Conservation (phyloP, 2,888 invertebrate genomes). For the Tetranychus truncatus region DNA sequence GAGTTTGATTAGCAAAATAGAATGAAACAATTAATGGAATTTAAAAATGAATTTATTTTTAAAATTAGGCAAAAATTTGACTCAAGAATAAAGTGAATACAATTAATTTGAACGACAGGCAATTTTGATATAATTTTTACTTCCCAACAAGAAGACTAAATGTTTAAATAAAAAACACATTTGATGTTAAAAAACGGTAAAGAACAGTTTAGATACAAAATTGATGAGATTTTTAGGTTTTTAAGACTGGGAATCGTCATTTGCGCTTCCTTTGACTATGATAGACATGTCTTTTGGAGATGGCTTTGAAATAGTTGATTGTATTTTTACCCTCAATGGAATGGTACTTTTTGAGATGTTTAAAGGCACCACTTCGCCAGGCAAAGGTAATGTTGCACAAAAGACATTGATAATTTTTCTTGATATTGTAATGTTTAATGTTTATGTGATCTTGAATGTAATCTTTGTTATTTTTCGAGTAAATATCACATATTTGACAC, state of each 20-base stretch:
- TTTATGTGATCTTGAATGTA: slow-evolving; percentile 8
- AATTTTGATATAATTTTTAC: no score
- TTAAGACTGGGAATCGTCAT: neutral
- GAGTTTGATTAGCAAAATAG: no score
- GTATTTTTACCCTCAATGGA: slow-evolving; percentile 8
- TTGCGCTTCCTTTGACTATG: slow-evolving; percentile 4
- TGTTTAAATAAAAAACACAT: no score
- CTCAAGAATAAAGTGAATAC: no score
- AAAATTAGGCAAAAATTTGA: no score
- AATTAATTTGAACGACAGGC: no score
- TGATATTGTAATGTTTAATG: slow-evolving; percentile 6
- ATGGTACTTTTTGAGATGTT: slow-evolving; percentile 8
- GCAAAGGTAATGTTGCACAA: neutral
- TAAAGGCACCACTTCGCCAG: slow-evolving; percentile 7
- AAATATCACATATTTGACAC: slow-evolving; percentile 10
- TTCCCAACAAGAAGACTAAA: no score
- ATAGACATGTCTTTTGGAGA: neutral
- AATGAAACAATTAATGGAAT: no score
- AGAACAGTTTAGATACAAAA: no score
- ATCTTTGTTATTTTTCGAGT: slow-evolving; percentile 9
- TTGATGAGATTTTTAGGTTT: no score
- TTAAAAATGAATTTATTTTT: no score
- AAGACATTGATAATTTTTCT: slow-evolving; percentile 7
- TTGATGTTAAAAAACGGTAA: no score
- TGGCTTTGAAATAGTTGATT: neutral